Evolutionary conservation across 92 coral and sea anemone species (phyloP).

Genomic region (Epizoanthus stellaris): DNA sequence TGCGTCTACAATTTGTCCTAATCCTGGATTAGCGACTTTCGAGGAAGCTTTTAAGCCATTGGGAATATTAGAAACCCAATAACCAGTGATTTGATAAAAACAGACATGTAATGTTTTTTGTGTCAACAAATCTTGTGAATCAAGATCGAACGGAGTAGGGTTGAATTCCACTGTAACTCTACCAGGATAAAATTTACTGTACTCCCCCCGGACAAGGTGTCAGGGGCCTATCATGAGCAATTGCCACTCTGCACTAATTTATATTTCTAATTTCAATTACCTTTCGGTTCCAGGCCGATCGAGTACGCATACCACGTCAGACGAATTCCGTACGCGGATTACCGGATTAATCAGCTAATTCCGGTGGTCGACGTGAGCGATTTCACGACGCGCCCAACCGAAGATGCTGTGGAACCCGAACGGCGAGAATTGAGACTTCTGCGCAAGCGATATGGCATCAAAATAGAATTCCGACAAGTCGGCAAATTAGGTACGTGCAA

Average conservation of each 20-base stretch:
- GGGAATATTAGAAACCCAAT: no score
- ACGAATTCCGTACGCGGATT: constrained; percentile 92
- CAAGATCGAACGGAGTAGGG: no score
- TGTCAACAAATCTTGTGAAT: no score
- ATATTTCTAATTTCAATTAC: neutral
- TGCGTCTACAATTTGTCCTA: no score
- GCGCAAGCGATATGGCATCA: constrained; percentile 95
- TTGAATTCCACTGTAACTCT: no score
- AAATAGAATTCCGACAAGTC: constrained; percentile 90
- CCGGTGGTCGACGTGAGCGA: constrained; percentile 69
- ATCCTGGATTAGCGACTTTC: no score
- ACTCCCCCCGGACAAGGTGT: no score
- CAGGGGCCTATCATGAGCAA: no score
- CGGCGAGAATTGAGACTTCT: constrained; percentile 67
- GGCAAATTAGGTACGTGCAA: constrained; percentile 78
- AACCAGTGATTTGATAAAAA: no score
- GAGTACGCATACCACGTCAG: constrained; percentile 90
- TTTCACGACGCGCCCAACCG: constrained; percentile 23
- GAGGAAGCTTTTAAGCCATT: no score
- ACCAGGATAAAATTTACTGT: neutral
- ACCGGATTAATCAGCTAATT: constrained; percentile 86
- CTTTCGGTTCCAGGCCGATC: constrained; percentile 66
- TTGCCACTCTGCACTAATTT: no score
- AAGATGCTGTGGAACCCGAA: neutral
- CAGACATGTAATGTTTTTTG: no score